Conservation (phyloP, 2,113 vertebrate species). For the Salvelinus alpinus region DNA sequence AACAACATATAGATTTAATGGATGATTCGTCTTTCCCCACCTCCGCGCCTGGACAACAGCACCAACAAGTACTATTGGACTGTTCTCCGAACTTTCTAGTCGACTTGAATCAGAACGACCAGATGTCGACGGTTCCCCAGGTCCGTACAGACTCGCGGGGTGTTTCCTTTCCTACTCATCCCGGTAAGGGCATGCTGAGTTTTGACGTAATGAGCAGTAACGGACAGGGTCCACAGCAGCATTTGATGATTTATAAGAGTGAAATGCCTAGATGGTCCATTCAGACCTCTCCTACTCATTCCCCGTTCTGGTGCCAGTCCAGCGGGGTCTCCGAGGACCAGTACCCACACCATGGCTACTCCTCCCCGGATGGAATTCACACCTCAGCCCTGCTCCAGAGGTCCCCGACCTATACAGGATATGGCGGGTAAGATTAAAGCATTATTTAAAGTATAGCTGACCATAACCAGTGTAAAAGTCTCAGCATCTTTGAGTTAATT, state of each 20-base stretch:
- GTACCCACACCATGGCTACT: conserved; percentile 42
- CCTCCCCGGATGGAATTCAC: conserved; percentile 45
- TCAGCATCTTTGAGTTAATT: too few species aligned
- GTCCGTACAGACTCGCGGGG: conserved; percentile 52
- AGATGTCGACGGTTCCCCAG: conserved; percentile 26
- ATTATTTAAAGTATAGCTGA: too few species aligned
- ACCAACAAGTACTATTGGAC: conserved; percentile 22
- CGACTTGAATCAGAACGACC: conserved; percentile 53
- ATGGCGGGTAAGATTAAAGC: conserved; percentile 62
- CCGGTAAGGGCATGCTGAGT: conserved; percentile 38
- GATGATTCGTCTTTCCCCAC: conserved; percentile 34
- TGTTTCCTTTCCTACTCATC: not conserved
- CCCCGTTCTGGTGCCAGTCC: conserved; percentile 67
- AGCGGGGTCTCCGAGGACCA: conserved; percentile 46
- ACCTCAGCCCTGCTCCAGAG: conserved; percentile 47
- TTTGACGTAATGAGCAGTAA: conserved; percentile 41
- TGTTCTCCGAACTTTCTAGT: conserved; percentile 52
- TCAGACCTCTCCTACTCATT: conserved; percentile 42
- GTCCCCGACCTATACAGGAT: conserved; percentile 49
- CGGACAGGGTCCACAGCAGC: conserved; percentile 23
- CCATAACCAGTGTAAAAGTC: too few species aligned
- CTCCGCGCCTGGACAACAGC: conserved; percentile 6
- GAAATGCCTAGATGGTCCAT: conserved; percentile 59
- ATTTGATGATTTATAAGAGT: conserved; percentile 54
- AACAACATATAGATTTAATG: conserved; percentile 25